These are phyloP conservation scores for Lithodes maja DNA, from an alignment of 2,888 invertebrate genomes.

Conservation along the genomic window DNA sequence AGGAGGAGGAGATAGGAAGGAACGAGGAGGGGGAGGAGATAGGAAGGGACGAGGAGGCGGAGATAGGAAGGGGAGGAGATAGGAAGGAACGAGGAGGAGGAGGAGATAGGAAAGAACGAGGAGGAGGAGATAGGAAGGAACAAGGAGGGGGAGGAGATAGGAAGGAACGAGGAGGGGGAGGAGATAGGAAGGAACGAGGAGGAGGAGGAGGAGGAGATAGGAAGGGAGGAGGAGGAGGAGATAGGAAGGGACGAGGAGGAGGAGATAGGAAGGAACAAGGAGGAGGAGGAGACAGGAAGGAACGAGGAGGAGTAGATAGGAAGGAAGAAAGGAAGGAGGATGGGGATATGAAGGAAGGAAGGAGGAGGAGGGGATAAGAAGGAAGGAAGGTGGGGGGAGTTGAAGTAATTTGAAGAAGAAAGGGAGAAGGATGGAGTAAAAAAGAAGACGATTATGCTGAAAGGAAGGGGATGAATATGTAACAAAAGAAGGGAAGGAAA, in stretches of 20 bases:
- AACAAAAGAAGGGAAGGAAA: neutral
- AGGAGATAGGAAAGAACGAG: neutral
- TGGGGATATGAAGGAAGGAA: neutral
- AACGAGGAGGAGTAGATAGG: neutral
- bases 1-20: neutral
- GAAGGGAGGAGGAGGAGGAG: neutral
- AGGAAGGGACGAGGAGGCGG: neutral
- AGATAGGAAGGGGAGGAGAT: no score
- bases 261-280: neutral
- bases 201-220: neutral
- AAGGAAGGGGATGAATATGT: neutral
- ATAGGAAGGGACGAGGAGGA: neutral
- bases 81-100: neutral
- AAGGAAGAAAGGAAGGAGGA: neutral
- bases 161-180: neutral
- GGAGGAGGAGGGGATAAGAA: neutral
- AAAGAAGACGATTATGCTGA: neutral
- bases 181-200: neutral
- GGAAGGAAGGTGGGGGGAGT: neutral
- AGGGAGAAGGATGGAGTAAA: neutral
- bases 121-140: neutral
- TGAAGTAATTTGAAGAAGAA: neutral
- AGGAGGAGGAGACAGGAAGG: neutral
- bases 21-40: neutral
- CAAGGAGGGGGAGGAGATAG: neutral